Evolutionary conservation across 2,797 vertebrate genomes (phyloP).

Genomic region (Natrix natrix): DNA sequence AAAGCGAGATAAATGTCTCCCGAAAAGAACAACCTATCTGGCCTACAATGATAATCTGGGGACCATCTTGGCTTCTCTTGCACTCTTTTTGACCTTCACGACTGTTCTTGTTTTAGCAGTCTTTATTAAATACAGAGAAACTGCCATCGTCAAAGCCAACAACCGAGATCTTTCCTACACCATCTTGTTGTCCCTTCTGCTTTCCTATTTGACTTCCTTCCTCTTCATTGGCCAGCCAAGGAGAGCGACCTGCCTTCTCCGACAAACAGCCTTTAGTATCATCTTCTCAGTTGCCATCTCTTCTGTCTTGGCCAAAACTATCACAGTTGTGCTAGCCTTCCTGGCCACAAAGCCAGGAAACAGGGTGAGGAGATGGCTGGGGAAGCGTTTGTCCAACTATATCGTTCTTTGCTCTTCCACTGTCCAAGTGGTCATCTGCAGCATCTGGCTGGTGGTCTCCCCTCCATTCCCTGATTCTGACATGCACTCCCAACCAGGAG

Average conservation of each 20-base stretch:
- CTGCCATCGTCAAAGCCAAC: background rate
- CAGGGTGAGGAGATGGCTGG: background rate
- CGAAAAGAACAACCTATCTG: background rate
- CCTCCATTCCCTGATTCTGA: background rate
- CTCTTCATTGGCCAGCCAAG: background rate
- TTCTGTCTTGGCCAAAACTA: background rate
- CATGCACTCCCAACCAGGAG: background rate
- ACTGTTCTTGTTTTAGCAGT: background rate
- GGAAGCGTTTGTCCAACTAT: background rate
- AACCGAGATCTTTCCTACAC: background rate
- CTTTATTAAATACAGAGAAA: background rate
- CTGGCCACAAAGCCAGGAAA: background rate
- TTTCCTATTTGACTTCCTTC: background rate
- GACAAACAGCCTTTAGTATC: background rate
- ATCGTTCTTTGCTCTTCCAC: background rate
- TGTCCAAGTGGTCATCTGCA: background rate
- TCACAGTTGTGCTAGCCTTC: background rate
- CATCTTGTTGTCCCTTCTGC: background rate
- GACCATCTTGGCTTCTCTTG: background rate
- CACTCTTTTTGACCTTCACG: background rate
- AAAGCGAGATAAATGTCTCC: background rate
- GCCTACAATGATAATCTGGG: background rate
- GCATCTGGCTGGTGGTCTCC: background rate
- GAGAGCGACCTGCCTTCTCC: background rate
- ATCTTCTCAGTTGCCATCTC: background rate